Percentiles rank a stretch among this genome's conserved stretches.
phyloP scores from a whole-genome alignment of 2,888 invertebrate genomes.

The Polyommatus icarus region DNA sequence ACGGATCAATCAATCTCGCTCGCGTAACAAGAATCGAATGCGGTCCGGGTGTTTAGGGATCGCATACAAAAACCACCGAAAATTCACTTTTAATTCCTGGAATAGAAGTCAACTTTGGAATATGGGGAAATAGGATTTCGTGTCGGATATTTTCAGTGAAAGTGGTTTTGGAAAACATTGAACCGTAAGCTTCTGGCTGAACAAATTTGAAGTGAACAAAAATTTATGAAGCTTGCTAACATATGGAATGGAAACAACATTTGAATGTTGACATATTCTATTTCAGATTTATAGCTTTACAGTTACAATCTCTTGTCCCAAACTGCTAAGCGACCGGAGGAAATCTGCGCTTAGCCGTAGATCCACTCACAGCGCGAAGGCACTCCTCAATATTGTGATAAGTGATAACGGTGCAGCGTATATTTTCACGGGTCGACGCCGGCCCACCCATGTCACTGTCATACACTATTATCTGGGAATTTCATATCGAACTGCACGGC shows the following conservation, averaged over 20 bases:
- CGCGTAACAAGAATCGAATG: conserved; percentile 25
- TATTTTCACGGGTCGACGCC: conserved; percentile 66
- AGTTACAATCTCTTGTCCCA: not conserved
- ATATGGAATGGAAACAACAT: not conserved
- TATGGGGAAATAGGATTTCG: not conserved
- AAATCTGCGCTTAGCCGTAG: not conserved
- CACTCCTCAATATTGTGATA: conserved; percentile 55
- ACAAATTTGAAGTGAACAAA: not conserved
- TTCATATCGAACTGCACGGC: conserved; percentile 63
- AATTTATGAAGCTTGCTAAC: not conserved
- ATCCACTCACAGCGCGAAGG: not conserved
- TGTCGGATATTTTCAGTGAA: not conserved
- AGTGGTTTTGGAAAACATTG: not conserved
- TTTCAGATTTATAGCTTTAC: not conserved
- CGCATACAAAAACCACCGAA: conserved; percentile 19
- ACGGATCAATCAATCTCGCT: conserved; percentile 30
- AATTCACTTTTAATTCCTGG: conserved; percentile 7
- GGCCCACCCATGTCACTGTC: conserved; percentile 70
- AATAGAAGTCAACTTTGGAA: conserved; percentile 7
- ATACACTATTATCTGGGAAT: conserved; percentile 64
- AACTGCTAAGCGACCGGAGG: not conserved
- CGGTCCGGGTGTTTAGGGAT: conserved; percentile 22
- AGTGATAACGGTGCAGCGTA: conserved; percentile 57
- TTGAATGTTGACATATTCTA: not conserved
- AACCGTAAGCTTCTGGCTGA: not conserved